Conservation (phyloP, 2,797 vertebrate genomes). For the Trematomus bernacchii region DNA sequence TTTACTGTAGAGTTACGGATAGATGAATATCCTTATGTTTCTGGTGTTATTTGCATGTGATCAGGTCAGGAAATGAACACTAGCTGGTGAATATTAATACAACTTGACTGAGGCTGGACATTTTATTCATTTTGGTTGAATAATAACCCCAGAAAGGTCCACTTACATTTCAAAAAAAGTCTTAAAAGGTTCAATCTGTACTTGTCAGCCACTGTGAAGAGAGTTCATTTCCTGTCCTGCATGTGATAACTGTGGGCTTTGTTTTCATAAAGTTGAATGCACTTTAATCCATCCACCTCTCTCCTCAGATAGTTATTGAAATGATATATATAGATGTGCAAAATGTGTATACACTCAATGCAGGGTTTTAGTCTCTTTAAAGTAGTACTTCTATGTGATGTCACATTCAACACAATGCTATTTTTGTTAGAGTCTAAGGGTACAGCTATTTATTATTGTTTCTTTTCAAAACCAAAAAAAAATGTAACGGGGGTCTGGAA, state of each 20-base stretch:
- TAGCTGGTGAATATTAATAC: slow-evolving; percentile 12
- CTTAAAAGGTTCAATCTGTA: not conserved
- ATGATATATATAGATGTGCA: slow-evolving; percentile 71
- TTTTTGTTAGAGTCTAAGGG: slow-evolving; percentile 75
- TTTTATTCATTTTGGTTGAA: slow-evolving; percentile 4
- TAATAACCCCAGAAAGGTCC: slow-evolving; percentile 30
- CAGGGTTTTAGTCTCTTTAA: slow-evolving; percentile 81
- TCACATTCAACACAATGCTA: slow-evolving; percentile 75
- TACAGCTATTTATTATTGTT: slow-evolving; percentile 73
- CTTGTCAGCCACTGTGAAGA: slow-evolving; percentile 11
- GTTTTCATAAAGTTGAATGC: slow-evolving; percentile 80
- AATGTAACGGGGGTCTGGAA: slow-evolving; percentile 44
- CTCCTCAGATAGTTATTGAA: slow-evolving; percentile 65
- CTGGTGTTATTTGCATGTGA: slow-evolving; percentile 78
- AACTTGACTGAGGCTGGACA: slow-evolving; percentile 8
- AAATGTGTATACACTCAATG: slow-evolving; percentile 76
- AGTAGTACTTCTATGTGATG: slow-evolving; percentile 74
- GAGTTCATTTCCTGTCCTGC: slow-evolving; percentile 70
- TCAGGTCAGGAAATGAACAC: slow-evolving; percentile 67
- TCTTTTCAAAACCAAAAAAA: slow-evolving; percentile 72
- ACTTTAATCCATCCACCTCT: slow-evolving; percentile 83
- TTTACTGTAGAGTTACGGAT: slow-evolving; percentile 48
- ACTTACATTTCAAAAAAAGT: slow-evolving; percentile 28
- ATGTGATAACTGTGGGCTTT: slow-evolving; percentile 75
- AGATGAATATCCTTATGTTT: slow-evolving; percentile 61